Evolutionary conservation across 92 coral and sea anemone genomes (phyloP).

Genomic region (Pocillopora meandrina): DNA sequence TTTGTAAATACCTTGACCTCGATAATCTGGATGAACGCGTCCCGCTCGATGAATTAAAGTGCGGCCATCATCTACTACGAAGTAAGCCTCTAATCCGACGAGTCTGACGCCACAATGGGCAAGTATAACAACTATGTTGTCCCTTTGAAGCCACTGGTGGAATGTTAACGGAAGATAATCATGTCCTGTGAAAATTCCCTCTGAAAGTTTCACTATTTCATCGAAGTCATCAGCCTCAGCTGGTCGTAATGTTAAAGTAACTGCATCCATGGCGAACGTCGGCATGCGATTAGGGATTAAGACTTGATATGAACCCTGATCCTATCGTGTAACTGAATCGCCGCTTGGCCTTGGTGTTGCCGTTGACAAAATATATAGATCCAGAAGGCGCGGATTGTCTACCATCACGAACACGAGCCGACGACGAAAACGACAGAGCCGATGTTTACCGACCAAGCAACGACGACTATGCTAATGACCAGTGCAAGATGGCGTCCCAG

Average conservation of each 20-base stretch:
- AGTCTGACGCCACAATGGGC: constrained; percentile 39
- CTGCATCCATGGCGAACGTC: no score
- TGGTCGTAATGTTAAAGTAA: constrained; percentile 10
- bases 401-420: no score
- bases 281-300: no score
- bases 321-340: no score
- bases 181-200: constrained; percentile 12
- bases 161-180: constrained; percentile 36
- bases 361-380: no score
- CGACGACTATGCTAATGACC: no score
- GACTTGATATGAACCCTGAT: no score
- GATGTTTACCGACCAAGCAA: no score
- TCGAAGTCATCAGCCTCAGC: constrained; percentile 7
- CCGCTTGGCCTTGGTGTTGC: no score
- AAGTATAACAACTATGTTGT: constrained; percentile 12
- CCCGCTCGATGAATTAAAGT: constrained; percentile 73
- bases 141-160: constrained; percentile 10
- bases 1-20: constrained; percentile 73
- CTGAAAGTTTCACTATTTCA: constrained; percentile 26
- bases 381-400: no score
- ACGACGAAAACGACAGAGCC: no score
- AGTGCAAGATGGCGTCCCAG: constrained; percentile 22
- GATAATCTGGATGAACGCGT: constrained; percentile 49
- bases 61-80: constrained; percentile 74
- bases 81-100: constrained; percentile 74